phyloP scores from a whole-genome alignment of 1,140 invertebrate species.

The Maconellicoccus hirsutus region DNA sequence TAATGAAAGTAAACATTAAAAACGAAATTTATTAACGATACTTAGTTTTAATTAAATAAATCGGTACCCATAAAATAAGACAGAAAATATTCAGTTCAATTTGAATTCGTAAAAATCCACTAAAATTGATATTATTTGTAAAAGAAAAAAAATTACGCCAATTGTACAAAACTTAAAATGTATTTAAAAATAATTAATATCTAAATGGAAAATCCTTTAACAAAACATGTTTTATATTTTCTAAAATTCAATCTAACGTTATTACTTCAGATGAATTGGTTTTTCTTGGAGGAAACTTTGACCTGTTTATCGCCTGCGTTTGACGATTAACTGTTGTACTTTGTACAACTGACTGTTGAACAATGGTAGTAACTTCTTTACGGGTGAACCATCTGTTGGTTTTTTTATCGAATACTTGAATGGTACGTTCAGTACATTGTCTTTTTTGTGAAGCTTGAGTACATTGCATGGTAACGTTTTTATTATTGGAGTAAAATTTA shows the following conservation, averaged over 20 bases:
- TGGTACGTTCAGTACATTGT: not conserved
- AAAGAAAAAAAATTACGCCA: too few relatives aligned
- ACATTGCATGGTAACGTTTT: not conserved
- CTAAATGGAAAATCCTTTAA: too few relatives aligned
- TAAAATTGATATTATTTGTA: too few relatives aligned
- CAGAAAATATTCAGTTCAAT: too few relatives aligned
- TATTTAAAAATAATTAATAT: too few relatives aligned
- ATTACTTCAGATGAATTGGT: not conserved
- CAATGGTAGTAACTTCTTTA: not conserved
- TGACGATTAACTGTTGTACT: not conserved
- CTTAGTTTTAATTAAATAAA: too few relatives aligned
- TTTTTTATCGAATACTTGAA: not conserved
- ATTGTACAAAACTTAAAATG: too few relatives aligned
- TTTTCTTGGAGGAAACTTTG: not conserved
- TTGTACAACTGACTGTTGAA: not conserved
- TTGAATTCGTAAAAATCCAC: too few relatives aligned
- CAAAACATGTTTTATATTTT: too few relatives aligned
- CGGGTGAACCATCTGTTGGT: not conserved
- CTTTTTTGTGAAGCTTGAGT: not conserved
- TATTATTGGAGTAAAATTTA: not conserved
- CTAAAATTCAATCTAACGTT: not conserved
- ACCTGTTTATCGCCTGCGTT: not conserved
- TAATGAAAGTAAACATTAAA: too few relatives aligned
- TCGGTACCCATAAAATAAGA: too few relatives aligned
- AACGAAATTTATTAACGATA: too few relatives aligned